These are phyloP conservation scores for Eupeodes corollae DNA, from an alignment of 1,140 invertebrate species.

Conservation along the genomic window DNA sequence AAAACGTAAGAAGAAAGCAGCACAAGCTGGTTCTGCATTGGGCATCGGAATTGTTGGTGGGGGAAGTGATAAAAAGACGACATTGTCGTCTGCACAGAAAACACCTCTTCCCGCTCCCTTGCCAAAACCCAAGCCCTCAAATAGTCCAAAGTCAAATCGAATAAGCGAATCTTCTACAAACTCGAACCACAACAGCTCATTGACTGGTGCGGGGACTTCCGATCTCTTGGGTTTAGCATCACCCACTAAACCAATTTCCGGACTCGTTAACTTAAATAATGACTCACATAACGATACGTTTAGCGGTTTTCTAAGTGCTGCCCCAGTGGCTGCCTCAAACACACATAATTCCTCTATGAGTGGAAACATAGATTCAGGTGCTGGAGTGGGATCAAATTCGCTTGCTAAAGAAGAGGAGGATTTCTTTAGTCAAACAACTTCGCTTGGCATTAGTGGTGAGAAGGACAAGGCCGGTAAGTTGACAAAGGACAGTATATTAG, in stretches of 20 bases:
- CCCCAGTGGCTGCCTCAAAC: constrained; percentile 33
- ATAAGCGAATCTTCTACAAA: constrained; percentile 37
- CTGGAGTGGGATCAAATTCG: constrained; percentile 34
- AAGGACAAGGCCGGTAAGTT: constrained; percentile 68
- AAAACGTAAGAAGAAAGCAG: constrained; percentile 65
- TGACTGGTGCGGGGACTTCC: constrained; percentile 28
- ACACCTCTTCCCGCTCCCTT: constrained; percentile 37
- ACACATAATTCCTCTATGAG: constrained; percentile 14
- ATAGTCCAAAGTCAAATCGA: constrained; percentile 52
- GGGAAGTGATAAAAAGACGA: constrained; percentile 38
- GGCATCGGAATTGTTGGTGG: constrained; percentile 15
- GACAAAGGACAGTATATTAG: constrained; percentile 88
- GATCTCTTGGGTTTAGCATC: constrained; percentile 41
- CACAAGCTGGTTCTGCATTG: constrained; percentile 34
- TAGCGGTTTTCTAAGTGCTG: constrained; percentile 62
- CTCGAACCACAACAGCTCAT: constrained; percentile 13
- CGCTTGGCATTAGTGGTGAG: constrained; percentile 49
- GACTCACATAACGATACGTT: constrained; percentile 64
- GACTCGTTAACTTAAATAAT: constrained; percentile 23
- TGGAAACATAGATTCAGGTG: too few relatives aligned
- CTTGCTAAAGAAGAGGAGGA: constrained; percentile 70
- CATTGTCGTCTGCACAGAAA: constrained; percentile 13
- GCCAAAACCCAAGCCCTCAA: constrained; percentile 37
- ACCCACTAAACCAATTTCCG: constrained; percentile 35
- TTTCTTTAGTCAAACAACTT: constrained; percentile 68